Evolutionary conservation across 2,888 invertebrate species (phyloP).

Genomic region (Tenthredo mesomela): DNA sequence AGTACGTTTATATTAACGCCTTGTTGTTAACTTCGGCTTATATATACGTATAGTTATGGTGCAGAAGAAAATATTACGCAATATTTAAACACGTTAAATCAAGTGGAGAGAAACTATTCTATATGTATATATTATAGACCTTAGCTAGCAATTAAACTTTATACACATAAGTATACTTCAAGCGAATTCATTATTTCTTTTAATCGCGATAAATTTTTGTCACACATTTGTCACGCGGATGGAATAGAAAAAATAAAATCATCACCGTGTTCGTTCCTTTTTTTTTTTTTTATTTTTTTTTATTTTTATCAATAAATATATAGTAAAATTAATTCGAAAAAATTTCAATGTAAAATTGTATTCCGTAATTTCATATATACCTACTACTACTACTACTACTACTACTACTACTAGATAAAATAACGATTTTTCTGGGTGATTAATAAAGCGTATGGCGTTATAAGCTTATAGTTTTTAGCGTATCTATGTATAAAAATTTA

Average conservation of each 20-base stretch:
- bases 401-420: background rate
- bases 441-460: background rate
- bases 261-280: no score
- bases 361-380: no score
- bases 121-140: no score
- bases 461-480: background rate
- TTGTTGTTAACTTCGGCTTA: background rate
- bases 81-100: background rate
- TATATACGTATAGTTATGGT: background rate
- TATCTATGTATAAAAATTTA: background rate
- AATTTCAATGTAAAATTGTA: no score
- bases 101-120: background rate
- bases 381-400: no score
- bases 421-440: no score
- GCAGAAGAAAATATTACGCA: conserved; percentile 7
- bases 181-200: background rate
- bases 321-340: no score
- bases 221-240: background rate
- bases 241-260: background rate
- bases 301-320: no score
- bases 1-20: background rate
- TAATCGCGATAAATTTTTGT: background rate
- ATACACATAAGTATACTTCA: background rate
- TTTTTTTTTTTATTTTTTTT: no score
- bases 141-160: background rate